Evolutionary conservation across 2,113 vertebrate genomes (phyloP).

Genomic region (Camelus dromedarius): DNA sequence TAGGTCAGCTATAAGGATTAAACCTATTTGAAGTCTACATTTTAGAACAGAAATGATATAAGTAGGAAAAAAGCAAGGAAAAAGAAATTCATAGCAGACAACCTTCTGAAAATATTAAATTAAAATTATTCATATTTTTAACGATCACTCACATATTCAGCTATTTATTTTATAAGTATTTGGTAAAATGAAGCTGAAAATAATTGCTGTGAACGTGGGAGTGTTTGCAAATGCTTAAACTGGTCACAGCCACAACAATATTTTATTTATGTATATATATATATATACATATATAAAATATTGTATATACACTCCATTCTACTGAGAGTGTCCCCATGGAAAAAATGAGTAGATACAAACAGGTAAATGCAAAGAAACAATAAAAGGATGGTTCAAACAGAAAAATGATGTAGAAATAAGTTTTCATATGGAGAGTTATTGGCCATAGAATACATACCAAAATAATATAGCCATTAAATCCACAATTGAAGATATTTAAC

Average conservation of each 20-base stretch:
- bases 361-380: neutral
- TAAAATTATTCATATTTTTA: neutral
- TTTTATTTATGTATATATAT: neutral
- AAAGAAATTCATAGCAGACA: neutral
- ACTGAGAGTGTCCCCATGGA: neutral
- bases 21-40: neutral
- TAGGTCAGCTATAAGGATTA: neutral
- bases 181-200: neutral
- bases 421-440: neutral
- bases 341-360: neutral
- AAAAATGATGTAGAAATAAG: neutral
- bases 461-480: neutral
- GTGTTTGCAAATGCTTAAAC: neutral
- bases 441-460: neutral
- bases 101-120: neutral
- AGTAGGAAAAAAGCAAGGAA: neutral
- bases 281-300: neutral
- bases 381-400: neutral
- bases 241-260: neutral
- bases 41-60: neutral
- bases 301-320: neutral
- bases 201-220: neutral
- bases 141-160: neutral
- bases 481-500: neutral
- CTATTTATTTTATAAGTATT: neutral